Conservation (phyloP, 2,888 invertebrate species). For the Pammene fasciana region DNA sequence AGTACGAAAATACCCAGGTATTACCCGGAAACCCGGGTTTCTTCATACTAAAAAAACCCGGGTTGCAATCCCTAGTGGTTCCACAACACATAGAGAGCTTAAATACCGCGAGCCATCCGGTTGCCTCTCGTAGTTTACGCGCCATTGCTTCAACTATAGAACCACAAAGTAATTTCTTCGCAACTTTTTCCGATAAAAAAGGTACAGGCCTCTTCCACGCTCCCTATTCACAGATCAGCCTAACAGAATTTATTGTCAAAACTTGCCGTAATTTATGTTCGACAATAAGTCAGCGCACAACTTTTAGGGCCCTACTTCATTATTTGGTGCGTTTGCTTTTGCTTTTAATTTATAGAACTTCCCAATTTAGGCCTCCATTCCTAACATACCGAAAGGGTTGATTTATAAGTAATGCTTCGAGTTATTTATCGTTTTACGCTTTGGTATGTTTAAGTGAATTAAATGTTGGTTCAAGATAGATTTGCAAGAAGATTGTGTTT, state of each 20-base stretch:
- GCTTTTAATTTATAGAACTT: conserved; percentile 78
- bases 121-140: too few species aligned
- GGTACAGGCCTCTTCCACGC: conserved; percentile 46
- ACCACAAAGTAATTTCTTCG: neutral
- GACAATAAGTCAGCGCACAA: conserved; percentile 73
- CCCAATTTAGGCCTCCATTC: conserved; percentile 59
- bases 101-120: too few species aligned
- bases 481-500: conserved; percentile 3
- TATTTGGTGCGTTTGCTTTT: conserved; percentile 70
- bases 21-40: too few species aligned
- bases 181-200: conserved; percentile 9
- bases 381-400: conserved; percentile 61
- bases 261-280: conserved; percentile 77
- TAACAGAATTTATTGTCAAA: conserved; percentile 71
- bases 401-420: conserved; percentile 51
- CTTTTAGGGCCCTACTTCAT: conserved; percentile 72
- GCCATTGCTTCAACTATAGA: too few species aligned
- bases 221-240: conserved; percentile 51
- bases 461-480: conserved; percentile 16
- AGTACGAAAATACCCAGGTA: too few species aligned
- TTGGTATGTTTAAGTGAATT: conserved; percentile 37
- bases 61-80: too few species aligned
- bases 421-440: conserved; percentile 38
- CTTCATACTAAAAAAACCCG: too few species aligned
- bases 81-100: too few species aligned